Conservation (phyloP, 2,888 invertebrate genomes). For the Lampropteryx suffumata region DNA sequence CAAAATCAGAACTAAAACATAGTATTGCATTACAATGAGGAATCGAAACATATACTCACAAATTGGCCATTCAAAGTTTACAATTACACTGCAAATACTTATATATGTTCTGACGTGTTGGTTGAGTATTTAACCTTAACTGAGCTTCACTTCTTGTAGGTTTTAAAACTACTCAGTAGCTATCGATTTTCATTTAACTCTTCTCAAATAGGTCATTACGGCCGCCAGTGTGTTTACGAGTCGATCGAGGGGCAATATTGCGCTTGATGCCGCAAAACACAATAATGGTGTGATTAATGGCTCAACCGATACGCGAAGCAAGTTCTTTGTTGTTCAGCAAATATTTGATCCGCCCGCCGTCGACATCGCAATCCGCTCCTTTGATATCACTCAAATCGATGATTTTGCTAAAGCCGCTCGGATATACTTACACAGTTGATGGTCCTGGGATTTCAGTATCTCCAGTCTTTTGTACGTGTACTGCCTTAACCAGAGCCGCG, state of each 20-base stretch:
- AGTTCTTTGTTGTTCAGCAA: conserved; percentile 77
- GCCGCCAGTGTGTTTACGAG: conserved; percentile 68
- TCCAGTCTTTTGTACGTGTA: conserved; percentile 26
- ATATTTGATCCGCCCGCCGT: conserved; percentile 69
- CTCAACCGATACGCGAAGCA: conserved; percentile 65
- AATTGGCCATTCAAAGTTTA: too few relatives aligned
- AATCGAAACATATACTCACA: too few relatives aligned
- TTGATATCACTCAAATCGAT: conserved; percentile 57
- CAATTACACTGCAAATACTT: too few relatives aligned
- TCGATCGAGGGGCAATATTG: conserved; percentile 71
- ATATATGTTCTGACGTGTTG: too few relatives aligned
- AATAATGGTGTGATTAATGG: conserved; percentile 79
- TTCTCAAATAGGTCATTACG: conserved; percentile 73
- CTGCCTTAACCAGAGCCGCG: conserved; percentile 4
- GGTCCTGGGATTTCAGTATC: conserved; percentile 39
- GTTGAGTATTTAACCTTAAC: too few relatives aligned
- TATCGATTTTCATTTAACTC: conserved; percentile 77
- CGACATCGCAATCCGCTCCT: conserved; percentile 65
- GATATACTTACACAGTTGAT: conserved; percentile 49
- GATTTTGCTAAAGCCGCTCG: conserved; percentile 45
- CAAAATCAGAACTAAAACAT: too few relatives aligned
- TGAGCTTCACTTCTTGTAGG: conserved; percentile 29
- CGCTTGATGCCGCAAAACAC: conserved; percentile 69
- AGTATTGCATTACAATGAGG: too few relatives aligned
- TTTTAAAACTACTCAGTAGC: conserved; percentile 44